Evolutionary conservation across 2,888 invertebrate genomes (phyloP), one percentile per base, ranked within the genome.

Genomic region (Monochamus alternatus): DNA sequence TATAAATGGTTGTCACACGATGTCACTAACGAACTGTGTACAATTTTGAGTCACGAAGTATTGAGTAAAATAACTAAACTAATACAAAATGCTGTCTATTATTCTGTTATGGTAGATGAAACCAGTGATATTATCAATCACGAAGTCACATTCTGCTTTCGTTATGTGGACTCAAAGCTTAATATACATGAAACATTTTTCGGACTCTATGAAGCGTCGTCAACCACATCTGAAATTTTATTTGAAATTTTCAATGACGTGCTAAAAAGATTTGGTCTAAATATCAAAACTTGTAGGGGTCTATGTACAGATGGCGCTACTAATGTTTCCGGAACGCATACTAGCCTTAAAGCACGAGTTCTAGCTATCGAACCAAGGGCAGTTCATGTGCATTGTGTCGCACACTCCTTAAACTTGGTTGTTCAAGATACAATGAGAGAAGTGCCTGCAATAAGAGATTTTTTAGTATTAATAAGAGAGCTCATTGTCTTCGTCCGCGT

Each of bases 1-100:
- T 51, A 75, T 66, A 71, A 59, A 38, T 75, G 75, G 72, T 52
- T 75, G 9, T 75, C 75, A 8, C 75, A 75, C 44, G 75, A 75
- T 60, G 44, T 75, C 5, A 60, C 47, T 10, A 75, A 72, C 47
- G 75, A 75, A 66, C 7, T 72, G 9, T 30, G 65, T 12, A 1
- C 5, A n/a, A 9, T 75, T 10, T 32, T 75, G 22, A 10, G 52
- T 12, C 5, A 75, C 12, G 31, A 52, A 3, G 12, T 67, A 43
- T n/a, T 9, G 3, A 67, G 5, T 32, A 67, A 67, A 43, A 66
- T 74, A 58, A 10, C 44, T 38, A 32, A 30, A 32, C 14, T 30
- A 30, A 14, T 66, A 10, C 3, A 30, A 38, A 58, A 67, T 30
- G 9, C 32, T 14, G 10, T 51, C 7, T 62, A 62, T 10, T 75